phyloP scores from a whole-genome alignment of 2,797 vertebrate genomes.

The Meda fulgida region DNA sequence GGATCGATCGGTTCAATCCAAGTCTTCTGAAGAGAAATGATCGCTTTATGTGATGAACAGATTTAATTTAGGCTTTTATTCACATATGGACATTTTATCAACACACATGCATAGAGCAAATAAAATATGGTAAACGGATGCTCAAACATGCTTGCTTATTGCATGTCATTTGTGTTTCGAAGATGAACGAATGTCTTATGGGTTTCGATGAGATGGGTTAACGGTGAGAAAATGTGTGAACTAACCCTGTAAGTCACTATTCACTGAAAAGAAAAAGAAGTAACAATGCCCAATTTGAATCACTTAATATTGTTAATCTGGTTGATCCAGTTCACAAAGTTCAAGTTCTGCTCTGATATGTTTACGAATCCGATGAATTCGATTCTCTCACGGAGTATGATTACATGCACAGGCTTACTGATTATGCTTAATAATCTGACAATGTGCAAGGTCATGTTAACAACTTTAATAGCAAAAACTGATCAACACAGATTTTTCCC shows the following conservation, averaged over 20 bases:
- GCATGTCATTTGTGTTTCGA: neutral
- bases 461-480: neutral
- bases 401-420: neutral
- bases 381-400: neutral
- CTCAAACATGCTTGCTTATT: neutral
- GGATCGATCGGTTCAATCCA: neutral
- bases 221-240: neutral
- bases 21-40: neutral
- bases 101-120: neutral
- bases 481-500: neutral
- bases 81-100: neutral
- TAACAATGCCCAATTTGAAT: neutral
- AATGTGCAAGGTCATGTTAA: neutral
- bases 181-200: neutral
- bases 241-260: too few species aligned
- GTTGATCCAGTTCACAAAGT: neutral
- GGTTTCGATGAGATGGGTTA: too few species aligned
- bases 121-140: neutral
- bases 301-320: neutral
- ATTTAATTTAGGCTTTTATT: neutral
- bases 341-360: neutral
- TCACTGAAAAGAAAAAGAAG: neutral
- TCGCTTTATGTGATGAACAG: neutral
- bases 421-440: neutral
- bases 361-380: neutral